Conservation (phyloP, 1,140 invertebrate genomes). For the Orius insidiosus region DNA sequence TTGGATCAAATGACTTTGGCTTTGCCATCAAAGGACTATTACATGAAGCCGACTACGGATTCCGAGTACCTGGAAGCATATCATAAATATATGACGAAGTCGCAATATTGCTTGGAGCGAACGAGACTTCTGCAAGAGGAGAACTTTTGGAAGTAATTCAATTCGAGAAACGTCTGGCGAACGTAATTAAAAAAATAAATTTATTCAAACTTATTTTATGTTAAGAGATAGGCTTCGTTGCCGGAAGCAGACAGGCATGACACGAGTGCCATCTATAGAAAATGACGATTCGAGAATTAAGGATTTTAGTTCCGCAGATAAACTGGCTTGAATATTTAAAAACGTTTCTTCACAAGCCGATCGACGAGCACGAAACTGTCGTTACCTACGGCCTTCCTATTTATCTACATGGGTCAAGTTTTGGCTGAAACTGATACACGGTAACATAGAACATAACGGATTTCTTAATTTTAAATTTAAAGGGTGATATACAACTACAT, state of each 20-base stretch:
- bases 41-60: conserved; percentile 48
- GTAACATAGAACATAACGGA: no score
- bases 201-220: not conserved
- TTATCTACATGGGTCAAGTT: conserved; percentile 58
- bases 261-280: conserved; percentile 61
- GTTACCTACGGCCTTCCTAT: conserved; percentile 59
- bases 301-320: conserved; percentile 49
- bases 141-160: conserved; percentile 52
- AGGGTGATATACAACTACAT: conserved; percentile 70
- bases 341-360: conserved; percentile 41
- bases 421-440: conserved; percentile 44
- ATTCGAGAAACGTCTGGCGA: conserved; percentile 61
- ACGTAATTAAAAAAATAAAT: conserved; percentile 35
- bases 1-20: conserved; percentile 65
- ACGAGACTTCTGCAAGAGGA: conserved; percentile 35
- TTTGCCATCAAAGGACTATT: conserved; percentile 66
- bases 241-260: conserved; percentile 69
- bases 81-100: conserved; percentile 60
- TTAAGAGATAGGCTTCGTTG: conserved; percentile 40
- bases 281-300: conserved; percentile 42
- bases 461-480: conserved; percentile 21
- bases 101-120: conserved; percentile 52
- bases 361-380: conserved; percentile 50
- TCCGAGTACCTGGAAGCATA: conserved; percentile 47
- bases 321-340: conserved; percentile 61